Base-by-base conservation (phyloP, 2,797 vertebrate species). In the Erpetoichthys calabaricus region DNA sequence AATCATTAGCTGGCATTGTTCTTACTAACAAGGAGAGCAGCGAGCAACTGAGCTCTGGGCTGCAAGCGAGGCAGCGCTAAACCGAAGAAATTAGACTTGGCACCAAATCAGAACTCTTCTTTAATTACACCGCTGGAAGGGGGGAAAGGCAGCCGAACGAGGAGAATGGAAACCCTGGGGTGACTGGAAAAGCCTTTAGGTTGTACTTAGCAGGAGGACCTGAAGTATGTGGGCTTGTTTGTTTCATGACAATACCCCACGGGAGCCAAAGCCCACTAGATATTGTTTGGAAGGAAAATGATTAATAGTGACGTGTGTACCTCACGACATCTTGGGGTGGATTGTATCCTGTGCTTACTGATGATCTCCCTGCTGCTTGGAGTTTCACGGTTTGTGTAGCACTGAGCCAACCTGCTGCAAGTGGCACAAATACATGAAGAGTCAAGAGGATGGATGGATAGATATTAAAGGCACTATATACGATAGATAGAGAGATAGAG, bases 21-120 rank as follows among this genome's bases (percentile, higher is more conserved):
- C 77, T 73, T 60, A 55, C 63, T 75, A 77, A 77, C 64, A 77
- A 81, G 64, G 69, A 65, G 55, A 75, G 63, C 69, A 77, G 69
- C 65, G 52, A 69, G 60, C 75, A 80, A 83, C 68, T 75, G 75
- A 73, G 70, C 76, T 84, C 77, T 73, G 68, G 67, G 69, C 74
- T 74, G 72, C 70, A 70, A 82, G 69, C 59, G 70, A 78, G 70
- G 69, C 73, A 70, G 71, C 2, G 43, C 62, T 72, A 70, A 64
- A 65, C 62, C 62, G 58, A 73, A 60, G 78, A 69, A 76, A 72
- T 42, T 3, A 64, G 70, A 66, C 62, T 64, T 78, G 71, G 65
- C 69, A 66, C 67, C 66, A 56, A 70, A 57, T 76, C 74, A 69
- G 46, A 64, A 63, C 73, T 79, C 69, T 70, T 54, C 65, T 69